Evolutionary conservation across 2,888 invertebrate species (phyloP).

Genomic region (Arge pagana): DNA sequence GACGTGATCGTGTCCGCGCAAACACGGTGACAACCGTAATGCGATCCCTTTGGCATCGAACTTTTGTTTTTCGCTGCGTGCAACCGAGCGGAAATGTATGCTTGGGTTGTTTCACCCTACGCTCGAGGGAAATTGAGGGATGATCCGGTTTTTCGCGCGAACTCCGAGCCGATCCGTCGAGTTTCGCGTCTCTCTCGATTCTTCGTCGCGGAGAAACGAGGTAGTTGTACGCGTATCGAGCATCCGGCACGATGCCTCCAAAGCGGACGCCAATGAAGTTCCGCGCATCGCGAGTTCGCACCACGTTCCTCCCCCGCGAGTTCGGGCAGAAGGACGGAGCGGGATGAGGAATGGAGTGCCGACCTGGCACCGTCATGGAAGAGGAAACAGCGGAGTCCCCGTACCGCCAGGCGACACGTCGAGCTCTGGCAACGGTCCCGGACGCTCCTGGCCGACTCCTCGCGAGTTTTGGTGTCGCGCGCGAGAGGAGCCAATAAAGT

Average conservation of each 20-base stretch:
- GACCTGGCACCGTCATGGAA: not conserved
- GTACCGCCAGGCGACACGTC: not conserved
- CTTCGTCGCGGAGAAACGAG: too few relatives aligned
- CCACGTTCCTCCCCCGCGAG: slow-evolving; percentile 40
- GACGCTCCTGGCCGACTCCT: slow-evolving; percentile 3
- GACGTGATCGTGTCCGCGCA: too few relatives aligned
- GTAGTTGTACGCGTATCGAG: too few relatives aligned
- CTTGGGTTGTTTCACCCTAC: too few relatives aligned
- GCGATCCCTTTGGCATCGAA: too few relatives aligned
- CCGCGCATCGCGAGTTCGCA: slow-evolving; percentile 50
- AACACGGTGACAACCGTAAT: too few relatives aligned
- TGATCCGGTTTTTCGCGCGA: too few relatives aligned
- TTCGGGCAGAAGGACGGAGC: slow-evolving; percentile 21
- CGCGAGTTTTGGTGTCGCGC: slow-evolving; percentile 24
- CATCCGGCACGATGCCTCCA: slow-evolving; percentile 46
- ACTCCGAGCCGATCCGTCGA: too few relatives aligned
- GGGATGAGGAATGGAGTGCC: slow-evolving; percentile 33
- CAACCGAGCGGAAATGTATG: too few relatives aligned
- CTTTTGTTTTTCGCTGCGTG: too few relatives aligned
- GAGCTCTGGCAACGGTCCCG: slow-evolving; percentile 28
- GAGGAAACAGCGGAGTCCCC: slow-evolving; percentile 4
- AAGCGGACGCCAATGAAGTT: slow-evolving; percentile 49
- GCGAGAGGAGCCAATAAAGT: slow-evolving; percentile 35
- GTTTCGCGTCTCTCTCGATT: too few relatives aligned
- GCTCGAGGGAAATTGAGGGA: too few relatives aligned